Conservation (phyloP, 2,888 invertebrate species). For the Pterostichus niger region DNA sequence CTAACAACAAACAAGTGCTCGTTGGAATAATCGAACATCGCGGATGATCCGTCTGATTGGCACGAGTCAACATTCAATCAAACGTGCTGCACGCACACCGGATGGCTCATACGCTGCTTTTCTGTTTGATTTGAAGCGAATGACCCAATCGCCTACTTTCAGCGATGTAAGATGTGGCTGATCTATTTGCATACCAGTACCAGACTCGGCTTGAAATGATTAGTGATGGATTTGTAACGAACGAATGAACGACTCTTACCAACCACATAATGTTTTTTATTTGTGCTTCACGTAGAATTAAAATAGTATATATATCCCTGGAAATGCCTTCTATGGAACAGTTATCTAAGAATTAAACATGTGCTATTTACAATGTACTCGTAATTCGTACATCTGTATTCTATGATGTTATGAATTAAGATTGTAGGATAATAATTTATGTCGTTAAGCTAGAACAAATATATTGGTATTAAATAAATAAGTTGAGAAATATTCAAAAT, state of each 20-base stretch:
- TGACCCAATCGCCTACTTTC: constrained; percentile 62
- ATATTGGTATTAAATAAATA: too few species aligned
- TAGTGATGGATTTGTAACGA: not conserved
- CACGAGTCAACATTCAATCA: constrained; percentile 43
- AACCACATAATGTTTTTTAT: constrained; percentile 13
- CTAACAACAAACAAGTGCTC: constrained; percentile 38
- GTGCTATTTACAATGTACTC: not conserved
- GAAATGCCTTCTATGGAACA: constrained; percentile 31
- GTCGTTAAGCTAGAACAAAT: too few species aligned
- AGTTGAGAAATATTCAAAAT: too few species aligned
- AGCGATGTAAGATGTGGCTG: constrained; percentile 2
- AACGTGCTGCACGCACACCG: constrained; percentile 3
- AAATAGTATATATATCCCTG: constrained; percentile 19
- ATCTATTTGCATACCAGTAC: constrained; percentile 41
- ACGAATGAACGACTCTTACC: constrained; percentile 33
- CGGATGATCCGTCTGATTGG: constrained; percentile 13
- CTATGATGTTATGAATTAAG: not conserved
- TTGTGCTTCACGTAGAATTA: not conserved
- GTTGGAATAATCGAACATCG: constrained; percentile 37
- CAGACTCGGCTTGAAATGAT: constrained; percentile 1
- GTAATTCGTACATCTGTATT: not conserved
- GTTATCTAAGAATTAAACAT: constrained; percentile 18
- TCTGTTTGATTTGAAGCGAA: constrained; percentile 46
- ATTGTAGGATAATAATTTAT: too few species aligned
- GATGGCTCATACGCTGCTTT: constrained; percentile 4